A percentile compares a stretch with the other conserved stretches of the same genome.
Evolutionary conservation across 2,113 vertebrate species (phyloP).

Genomic region (Leucosticte australis): DNA sequence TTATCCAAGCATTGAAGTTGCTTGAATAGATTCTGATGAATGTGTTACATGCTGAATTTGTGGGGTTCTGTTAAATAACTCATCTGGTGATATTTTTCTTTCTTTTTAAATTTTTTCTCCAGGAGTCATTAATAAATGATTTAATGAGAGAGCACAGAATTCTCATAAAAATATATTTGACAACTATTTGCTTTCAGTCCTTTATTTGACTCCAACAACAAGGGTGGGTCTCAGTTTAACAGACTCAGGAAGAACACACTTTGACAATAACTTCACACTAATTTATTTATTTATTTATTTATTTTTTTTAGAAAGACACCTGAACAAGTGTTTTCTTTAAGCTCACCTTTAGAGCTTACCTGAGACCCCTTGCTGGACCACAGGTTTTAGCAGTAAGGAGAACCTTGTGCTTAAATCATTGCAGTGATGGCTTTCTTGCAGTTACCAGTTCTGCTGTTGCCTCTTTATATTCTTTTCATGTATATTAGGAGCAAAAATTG

Average conservation of each 20-base stretch:
- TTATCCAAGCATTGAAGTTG: conserved; percentile 49
- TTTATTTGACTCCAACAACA: not conserved
- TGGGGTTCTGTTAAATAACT: conserved; percentile 37
- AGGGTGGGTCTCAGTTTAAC: not conserved
- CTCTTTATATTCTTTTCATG: not conserved
- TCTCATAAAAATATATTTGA: conserved; percentile 7
- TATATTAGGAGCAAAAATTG: not conserved
- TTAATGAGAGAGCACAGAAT: conserved; percentile 29
- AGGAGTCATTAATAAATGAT: conserved; percentile 22
- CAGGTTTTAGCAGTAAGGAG: not conserved
- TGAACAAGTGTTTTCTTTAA: not conserved
- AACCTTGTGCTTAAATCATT: not conserved
- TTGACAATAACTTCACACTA: not conserved
- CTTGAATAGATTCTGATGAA: conserved; percentile 57
- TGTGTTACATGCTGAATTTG: conserved; percentile 37
- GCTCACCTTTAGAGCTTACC: not conserved
- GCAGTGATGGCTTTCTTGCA: not conserved
- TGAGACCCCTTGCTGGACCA: not conserved
- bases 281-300: too few relatives aligned
- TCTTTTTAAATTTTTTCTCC: not conserved
- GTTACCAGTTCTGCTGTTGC: not conserved
- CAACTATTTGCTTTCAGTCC: not conserved
- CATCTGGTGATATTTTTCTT: not conserved
- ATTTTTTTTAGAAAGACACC: not conserved
- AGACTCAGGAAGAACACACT: not conserved